These are phyloP conservation scores for Leptatherina wallacei DNA, from an alignment of 2,797 vertebrate species.

Conservation along the genomic window DNA sequence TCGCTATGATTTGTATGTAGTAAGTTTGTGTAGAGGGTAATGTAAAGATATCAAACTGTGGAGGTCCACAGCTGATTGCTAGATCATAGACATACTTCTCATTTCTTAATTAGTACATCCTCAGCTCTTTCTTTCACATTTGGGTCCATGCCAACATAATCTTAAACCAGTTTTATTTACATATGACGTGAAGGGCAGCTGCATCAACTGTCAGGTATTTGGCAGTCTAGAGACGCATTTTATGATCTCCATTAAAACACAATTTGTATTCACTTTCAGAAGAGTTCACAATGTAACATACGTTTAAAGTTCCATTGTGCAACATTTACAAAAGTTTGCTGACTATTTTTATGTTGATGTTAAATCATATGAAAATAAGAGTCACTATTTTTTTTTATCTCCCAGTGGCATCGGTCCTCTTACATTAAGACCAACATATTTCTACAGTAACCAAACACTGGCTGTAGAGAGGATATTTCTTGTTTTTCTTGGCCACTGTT, in stretches of 20 bases:
- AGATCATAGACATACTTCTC: background rate
- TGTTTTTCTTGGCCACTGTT: background rate
- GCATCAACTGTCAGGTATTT: background rate
- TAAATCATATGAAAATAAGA: too few species aligned
- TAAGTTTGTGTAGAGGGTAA: constrained; percentile 11
- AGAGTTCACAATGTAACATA: background rate
- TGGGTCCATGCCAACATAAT: background rate
- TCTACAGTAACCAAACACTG: background rate
- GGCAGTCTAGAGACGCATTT: background rate
- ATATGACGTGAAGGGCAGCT: background rate
- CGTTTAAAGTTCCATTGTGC: background rate
- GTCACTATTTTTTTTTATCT: background rate
- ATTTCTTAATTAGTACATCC: background rate
- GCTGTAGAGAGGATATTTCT: background rate
- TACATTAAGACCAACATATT: background rate
- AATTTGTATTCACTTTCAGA: background rate
- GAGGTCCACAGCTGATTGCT: constrained; percentile 45
- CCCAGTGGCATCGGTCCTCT: too few species aligned
- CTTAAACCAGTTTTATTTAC: constrained; percentile 1
- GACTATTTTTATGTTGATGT: background rate
- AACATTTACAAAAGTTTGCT: background rate
- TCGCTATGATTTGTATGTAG: constrained; percentile 1
- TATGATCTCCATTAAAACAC: background rate
- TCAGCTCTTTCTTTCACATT: background rate
- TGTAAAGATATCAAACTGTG: constrained; percentile 11